Base-by-base conservation (phyloP, 1,140 invertebrate genomes). In the Octopus sinensis region DNA sequence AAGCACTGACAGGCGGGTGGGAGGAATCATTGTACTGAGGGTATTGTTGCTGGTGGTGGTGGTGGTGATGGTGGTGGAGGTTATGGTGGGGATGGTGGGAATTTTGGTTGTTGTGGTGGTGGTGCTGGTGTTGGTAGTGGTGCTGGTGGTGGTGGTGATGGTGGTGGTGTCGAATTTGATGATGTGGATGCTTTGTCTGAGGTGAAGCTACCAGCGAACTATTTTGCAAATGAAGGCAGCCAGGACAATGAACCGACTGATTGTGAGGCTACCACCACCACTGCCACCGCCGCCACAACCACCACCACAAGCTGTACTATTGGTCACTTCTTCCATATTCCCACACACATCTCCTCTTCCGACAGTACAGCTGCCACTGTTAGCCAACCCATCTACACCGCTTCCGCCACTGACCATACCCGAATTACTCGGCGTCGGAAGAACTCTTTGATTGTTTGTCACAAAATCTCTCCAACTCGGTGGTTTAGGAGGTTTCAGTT, bases 401-500 rank as follows among this genome's bases (percentile, higher is more conserved):
- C 17, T 23, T 62, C 79, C 23, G 17, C 73, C n/a, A 71, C 51
- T 43, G 30, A 43, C 30, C 30, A 43, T 3, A 43, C 30, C 30
- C 30, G 30, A 43, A 43, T 43, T 43, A 43, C 30, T 43, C 30
- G 30, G 30, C 30, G 30, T 43, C 30, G 30, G 30, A 43, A 43
- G 30, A 43, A 43, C 30, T 43, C 30, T 43, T 43, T 43, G 30
- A 43, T 43, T 43, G 80, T 81, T 76, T 13, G 75, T 23, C 53
- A 86, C 83, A 73, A 86, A 86, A 79, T 86, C 86, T 52, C 85
- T 56, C 86, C 86, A 86, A 76, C 85, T 84, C 0, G 86, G 86
- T 13, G 85, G 84, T 73, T 85, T 86, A 17, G 86, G 86, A 0
- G 86, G 86, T 75, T 84, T 80, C 12, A n/a, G 12, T 12, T 13